Evolutionary conservation across 2,888 invertebrate genomes (phyloP), one percentile per base, ranked within the genome.

Genomic region (Euproctis similis): DNA sequence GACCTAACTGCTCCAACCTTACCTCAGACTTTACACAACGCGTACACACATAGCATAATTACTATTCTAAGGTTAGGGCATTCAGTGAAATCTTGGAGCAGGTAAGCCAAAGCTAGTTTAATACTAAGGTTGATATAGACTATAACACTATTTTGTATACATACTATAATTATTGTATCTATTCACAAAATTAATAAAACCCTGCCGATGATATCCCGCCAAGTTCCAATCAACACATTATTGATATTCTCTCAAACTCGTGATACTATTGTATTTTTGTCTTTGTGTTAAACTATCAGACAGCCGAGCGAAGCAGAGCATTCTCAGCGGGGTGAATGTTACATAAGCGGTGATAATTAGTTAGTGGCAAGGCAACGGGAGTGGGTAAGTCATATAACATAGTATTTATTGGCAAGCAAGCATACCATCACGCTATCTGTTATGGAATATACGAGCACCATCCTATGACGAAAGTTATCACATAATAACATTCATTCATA

Each of bases 291-390:
- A 53, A 49, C 46, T 58, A 63, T 6, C 48, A 60, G 60, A 67
- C 57, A 71, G 72, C 70, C 74, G 73, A 71, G 76, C 80, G 70
- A 84, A 84, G 82, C 84, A 78, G 80, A 80, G 60, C 82, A 84
- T 81, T 78, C 81, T 80, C 80, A 84, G 82, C 81, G 62, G 69
- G 70, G 73, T 76, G 75, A 77, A 77, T n/a, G 74, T 73, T 70
- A 78, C 63, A 69, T 63, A 84, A 82, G 84, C 82, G 53, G 77
- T 81, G 76, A 65, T 69, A 56, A 71, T 73, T 64, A 78, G 82
- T 84, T 84, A 84, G 82, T 84, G 82, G 81, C 84, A 84, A 78
- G 82, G 78, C 77, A 74, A 65, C 62, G 54, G 71, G 67, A n/a
- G 14, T 63, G 65, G 76, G 73, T 78, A 63, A 72, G 75, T 76